A percentile compares a stretch with the other conserved stretches of the same genome.
These are phyloP conservation scores for Euura lappo DNA, from an alignment of 1,140 invertebrate species.

Conservation along the genomic window DNA sequence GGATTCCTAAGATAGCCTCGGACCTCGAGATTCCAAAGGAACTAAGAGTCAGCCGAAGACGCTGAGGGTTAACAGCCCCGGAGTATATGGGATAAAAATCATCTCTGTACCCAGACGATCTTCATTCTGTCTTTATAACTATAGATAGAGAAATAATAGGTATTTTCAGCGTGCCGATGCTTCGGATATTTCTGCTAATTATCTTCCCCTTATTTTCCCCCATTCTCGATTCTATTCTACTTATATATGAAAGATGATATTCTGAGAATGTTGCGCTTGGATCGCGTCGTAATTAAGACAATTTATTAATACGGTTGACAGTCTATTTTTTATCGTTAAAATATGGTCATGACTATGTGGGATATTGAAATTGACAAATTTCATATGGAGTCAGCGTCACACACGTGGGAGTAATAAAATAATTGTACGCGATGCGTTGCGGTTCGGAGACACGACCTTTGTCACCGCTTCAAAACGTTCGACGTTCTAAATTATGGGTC, in stretches of 20 bases:
- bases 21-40: conserved; percentile 28
- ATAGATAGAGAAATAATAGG: not conserved
- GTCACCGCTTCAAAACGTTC: too few relatives aligned
- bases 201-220: not conserved
- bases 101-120: not conserved
- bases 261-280: conserved; percentile 38
- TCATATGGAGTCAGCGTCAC: too few relatives aligned
- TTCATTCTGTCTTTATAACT: not conserved
- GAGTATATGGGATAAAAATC: not conserved
- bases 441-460: too few relatives aligned
- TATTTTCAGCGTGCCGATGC: not conserved
- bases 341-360: too few relatives aligned
- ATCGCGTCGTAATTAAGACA: conserved; percentile 21
- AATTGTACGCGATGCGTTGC: too few relatives aligned
- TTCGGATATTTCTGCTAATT: conserved; percentile 38
- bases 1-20: conserved; percentile 28
- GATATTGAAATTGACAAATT: too few relatives aligned
- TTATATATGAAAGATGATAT: not conserved
- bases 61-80: too few relatives aligned
- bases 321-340: too few relatives aligned
- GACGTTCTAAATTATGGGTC: too few relatives aligned
- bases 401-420: too few relatives aligned
- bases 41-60: conserved; percentile 3
- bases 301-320: too few relatives aligned
- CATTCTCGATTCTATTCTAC: too few relatives aligned